Evolutionary conservation across 2,797 vertebrate genomes (phyloP).

Genomic region (Amniataba percoides): DNA sequence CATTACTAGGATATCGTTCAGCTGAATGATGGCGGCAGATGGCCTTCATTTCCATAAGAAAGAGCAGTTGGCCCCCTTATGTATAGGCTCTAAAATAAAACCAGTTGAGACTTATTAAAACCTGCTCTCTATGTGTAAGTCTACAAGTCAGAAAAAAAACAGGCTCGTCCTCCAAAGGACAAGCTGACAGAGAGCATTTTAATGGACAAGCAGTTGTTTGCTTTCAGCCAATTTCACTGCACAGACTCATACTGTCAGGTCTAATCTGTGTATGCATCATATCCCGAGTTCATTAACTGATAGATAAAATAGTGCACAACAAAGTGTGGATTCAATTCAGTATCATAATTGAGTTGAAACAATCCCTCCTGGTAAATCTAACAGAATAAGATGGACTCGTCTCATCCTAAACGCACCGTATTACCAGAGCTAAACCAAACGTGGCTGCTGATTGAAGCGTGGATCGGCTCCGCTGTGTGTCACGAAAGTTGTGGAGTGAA

Average conservation of each 20-base stretch:
- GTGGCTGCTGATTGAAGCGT: slow-evolving; percentile 46
- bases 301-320: slow-evolving; percentile 15
- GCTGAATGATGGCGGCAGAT: slow-evolving; percentile 84
- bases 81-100: slow-evolving; percentile 82
- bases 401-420: neutral
- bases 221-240: slow-evolving; percentile 54
- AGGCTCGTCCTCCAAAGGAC: slow-evolving; percentile 69
- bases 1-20: slow-evolving; percentile 82
- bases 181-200: slow-evolving; percentile 53
- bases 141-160: slow-evolving; percentile 54
- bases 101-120: slow-evolving; percentile 82
- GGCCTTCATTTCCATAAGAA: slow-evolving; percentile 86
- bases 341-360: slow-evolving; percentile 39
- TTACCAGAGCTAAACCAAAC: slow-evolving; percentile 31
- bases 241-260: slow-evolving; percentile 42
- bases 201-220: slow-evolving; percentile 59
- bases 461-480: slow-evolving; percentile 60
- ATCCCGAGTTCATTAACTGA: slow-evolving; percentile 51
- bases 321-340: slow-evolving; percentile 40
- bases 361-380: slow-evolving; percentile 23
- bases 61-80: slow-evolving; percentile 84
- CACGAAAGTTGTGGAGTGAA: slow-evolving; percentile 69
- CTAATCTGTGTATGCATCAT: slow-evolving; percentile 54
- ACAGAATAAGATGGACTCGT: slow-evolving; percentile 16
- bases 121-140: slow-evolving; percentile 72